Base-by-base conservation (phyloP, 2,797 vertebrate species). In the Pteropus rufus region DNA sequence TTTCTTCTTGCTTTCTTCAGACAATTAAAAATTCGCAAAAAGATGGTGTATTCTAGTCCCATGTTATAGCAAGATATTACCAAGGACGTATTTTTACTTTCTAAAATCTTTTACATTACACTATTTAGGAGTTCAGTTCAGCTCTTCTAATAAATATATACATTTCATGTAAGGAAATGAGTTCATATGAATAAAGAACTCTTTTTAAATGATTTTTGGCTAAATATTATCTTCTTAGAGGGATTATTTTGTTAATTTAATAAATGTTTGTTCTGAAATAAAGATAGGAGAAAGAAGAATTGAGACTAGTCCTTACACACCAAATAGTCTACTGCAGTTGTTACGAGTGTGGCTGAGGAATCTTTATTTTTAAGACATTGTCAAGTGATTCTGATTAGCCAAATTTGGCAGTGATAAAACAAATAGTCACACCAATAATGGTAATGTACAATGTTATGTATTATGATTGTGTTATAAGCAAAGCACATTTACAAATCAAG, bases 11-110 rank as follows among this genome's bases (percentile, higher is more conserved):
- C 19, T 72, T 3, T 93, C n/a, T 85, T 97, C 15, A 75, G 21
- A 96, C 31, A 77, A 29, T 58, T 85, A 86, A 82, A 93, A 92
- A 36, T 82, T 93, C 15, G 75, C 23, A 34, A 84, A 91, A 70
- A 75, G 10, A 4, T 79, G 12, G 3, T 73, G 1, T 81, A 24
- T 77, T 95, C 56, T 89, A 14, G 29, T 58, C 3, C 52, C n/a
- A 46, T 84, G 10, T 77, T 92, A 52, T 29, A 21, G 64, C 15
- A 90, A 16, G 41, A 36, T 89, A 3, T 88, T 80, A 79, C 16
- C 16, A 89, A 69, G 36, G 8, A 26, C 9, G 3, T 69, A 52
- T 39, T 87, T 96, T 84, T 94, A n/a, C 89, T 90, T 62, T 91
- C 29, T 85, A 5, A 80, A 62, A 81, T 70, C 19, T 75, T 93